phyloP scores from a whole-genome alignment of 2,113 vertebrate species.

The Columba janthina region DNA sequence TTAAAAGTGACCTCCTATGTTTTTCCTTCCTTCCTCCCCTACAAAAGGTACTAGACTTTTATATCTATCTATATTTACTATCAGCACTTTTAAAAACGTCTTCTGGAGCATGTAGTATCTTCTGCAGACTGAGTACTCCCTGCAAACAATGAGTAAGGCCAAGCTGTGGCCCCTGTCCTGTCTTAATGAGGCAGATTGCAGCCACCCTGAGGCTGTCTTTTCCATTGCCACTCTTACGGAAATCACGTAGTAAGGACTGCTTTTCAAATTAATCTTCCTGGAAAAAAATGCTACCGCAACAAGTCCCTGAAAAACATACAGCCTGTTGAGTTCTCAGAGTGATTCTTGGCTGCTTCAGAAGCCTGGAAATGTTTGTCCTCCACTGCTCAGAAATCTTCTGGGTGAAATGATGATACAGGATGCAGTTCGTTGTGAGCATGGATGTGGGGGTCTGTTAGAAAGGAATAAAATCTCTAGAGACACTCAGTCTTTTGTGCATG shows the following conservation, averaged over 20 bases:
- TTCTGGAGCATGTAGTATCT: background rate
- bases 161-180: background rate
- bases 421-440: background rate
- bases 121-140: background rate
- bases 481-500: background rate
- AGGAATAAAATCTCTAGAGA: background rate
- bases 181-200: rapidly evolving
- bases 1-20: background rate
- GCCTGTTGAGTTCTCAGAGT: background rate
- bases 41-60: background rate
- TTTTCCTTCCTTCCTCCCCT: background rate
- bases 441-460: background rate
- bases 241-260: background rate
- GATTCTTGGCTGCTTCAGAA: background rate
- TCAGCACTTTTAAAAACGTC: background rate
- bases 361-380: background rate
- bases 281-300: background rate
- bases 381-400: background rate
- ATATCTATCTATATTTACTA: background rate
- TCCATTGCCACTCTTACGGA: background rate
- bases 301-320: background rate
- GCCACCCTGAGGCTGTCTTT: background rate
- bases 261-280: background rate
- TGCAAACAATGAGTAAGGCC: background rate
- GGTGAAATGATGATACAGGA: background rate